These are phyloP conservation scores for Scaptomyza montana DNA, from an alignment of 1,140 invertebrate genomes.

Conservation along the genomic window DNA sequence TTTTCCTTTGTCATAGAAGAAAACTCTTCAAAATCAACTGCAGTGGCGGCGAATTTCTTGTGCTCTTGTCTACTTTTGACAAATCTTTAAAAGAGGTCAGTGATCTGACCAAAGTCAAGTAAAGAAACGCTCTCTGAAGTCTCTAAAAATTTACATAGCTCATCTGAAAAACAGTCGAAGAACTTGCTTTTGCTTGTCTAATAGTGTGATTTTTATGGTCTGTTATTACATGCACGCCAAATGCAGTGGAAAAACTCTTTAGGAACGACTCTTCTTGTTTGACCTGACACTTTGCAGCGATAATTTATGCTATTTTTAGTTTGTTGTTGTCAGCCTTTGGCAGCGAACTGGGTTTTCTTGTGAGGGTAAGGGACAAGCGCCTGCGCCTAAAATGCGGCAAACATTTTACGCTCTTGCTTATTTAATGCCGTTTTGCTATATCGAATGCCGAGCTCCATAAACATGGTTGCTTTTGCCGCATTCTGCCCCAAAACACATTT, in stretches of 20 bases:
- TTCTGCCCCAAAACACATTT: constrained; percentile 47
- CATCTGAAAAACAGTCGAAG: constrained; percentile 1
- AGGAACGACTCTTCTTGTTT: constrained; percentile 1
- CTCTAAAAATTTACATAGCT: constrained; percentile 47
- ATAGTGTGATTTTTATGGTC: constrained; percentile 66
- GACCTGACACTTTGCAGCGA: constrained; percentile 39
- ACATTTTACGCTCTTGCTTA: constrained; percentile 19
- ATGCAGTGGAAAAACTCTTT: constrained; percentile 67
- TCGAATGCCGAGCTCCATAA: neutral
- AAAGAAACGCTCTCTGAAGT: neutral
- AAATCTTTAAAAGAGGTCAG: constrained; percentile 40
- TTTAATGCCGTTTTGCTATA: constrained; percentile 25
- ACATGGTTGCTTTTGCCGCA: constrained; percentile 63
- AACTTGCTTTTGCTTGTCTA: constrained; percentile 5
- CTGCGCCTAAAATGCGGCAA: constrained; percentile 72
- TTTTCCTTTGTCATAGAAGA: constrained; percentile 48
- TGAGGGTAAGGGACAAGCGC: neutral
- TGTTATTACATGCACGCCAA: constrained; percentile 64
- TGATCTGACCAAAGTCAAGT: constrained; percentile 22
- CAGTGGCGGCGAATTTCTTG: constrained; percentile 32
- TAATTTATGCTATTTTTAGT: constrained; percentile 71
- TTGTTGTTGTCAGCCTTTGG: constrained; percentile 56
- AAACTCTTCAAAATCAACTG: constrained; percentile 40
- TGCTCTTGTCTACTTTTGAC: constrained; percentile 18
- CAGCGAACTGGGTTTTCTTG: constrained; percentile 28